These are phyloP conservation scores for Nerophis ophidion DNA, from an alignment of 2,113 vertebrate species.

Conservation along the genomic window DNA sequence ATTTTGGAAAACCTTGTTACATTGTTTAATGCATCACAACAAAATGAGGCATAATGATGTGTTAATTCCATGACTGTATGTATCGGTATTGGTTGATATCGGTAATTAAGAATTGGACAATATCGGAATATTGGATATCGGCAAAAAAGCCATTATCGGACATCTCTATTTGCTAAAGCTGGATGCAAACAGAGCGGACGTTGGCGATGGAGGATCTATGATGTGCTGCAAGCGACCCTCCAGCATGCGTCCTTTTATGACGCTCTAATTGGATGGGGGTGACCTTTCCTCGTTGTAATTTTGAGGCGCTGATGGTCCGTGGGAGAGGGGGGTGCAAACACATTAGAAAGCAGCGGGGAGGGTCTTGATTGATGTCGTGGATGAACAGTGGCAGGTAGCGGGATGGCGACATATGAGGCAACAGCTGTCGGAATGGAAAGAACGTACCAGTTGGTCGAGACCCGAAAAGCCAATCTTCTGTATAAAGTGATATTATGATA, in stretches of 20 bases:
- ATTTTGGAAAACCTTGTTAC: too few species aligned
- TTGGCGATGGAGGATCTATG: constrained; percentile 42
- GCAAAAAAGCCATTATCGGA: too few species aligned
- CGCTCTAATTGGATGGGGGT: constrained; percentile 67
- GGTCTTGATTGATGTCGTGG: constrained; percentile 56
- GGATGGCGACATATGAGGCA: constrained; percentile 53
- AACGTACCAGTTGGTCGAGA: neutral
- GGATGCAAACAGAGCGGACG: constrained; percentile 15
- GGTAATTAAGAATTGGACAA: too few species aligned
- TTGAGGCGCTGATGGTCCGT: constrained; percentile 24
- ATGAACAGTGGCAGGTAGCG: constrained; percentile 53
- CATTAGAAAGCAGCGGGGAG: constrained; percentile 61
- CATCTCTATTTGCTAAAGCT: neutral
- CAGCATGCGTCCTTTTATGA: constrained; percentile 51
- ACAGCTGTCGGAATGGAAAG: constrained; percentile 43
- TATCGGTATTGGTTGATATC: too few species aligned
- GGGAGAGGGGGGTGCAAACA: constrained; percentile 42
- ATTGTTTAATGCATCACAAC: too few species aligned
- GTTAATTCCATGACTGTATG: too few species aligned
- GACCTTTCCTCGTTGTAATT: constrained; percentile 66
- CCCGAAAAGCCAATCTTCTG: neutral
- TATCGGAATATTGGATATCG: too few species aligned
- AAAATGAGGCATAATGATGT: too few species aligned
- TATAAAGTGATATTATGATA: neutral
- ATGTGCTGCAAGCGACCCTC: constrained; percentile 38